A percentile compares a stretch with the other conserved stretches of the same genome.
Conservation (phyloP, 2,113 vertebrate genomes). For the Phasianus colchicus region DNA sequence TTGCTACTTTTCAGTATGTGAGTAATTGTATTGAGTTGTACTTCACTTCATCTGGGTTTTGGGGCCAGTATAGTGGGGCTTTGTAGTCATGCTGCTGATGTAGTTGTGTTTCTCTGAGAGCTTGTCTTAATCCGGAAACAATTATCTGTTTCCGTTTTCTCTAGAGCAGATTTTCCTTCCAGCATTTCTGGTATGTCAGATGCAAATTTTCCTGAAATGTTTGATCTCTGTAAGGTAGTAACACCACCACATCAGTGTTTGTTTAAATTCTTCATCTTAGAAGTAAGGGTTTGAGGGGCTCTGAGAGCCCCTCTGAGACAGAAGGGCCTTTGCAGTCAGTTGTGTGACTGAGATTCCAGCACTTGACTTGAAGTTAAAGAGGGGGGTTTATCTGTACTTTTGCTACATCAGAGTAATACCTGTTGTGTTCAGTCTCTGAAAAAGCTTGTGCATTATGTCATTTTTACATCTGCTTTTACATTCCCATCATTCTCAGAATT, state of each 20-base stretch:
- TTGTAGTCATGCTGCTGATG: background rate
- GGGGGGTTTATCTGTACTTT: background rate
- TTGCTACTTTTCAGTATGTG: background rate
- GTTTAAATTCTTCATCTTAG: background rate
- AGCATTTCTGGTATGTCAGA: background rate
- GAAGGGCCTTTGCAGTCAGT: background rate
- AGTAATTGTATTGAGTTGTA: background rate
- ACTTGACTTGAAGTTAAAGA: background rate
- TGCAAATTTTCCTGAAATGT: background rate
- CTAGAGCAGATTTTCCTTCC: background rate
- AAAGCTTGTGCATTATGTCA: background rate
- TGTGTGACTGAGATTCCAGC: background rate
- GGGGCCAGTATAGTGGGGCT: background rate
- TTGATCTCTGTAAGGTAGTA: background rate
- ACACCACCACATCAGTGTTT: background rate
- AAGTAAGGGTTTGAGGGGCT: background rate
- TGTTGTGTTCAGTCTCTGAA: background rate
- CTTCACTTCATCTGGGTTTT: background rate
- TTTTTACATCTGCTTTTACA: background rate
- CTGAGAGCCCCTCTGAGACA: background rate
- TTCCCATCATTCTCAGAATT: background rate
- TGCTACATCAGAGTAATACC: background rate
- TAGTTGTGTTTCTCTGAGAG: background rate
- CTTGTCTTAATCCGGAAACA: background rate
- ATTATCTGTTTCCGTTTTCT: background rate